Evolutionary conservation across 64 coral and sea anemone species (phyloP).

Genomic region (Pocillopora damicornis): DNA sequence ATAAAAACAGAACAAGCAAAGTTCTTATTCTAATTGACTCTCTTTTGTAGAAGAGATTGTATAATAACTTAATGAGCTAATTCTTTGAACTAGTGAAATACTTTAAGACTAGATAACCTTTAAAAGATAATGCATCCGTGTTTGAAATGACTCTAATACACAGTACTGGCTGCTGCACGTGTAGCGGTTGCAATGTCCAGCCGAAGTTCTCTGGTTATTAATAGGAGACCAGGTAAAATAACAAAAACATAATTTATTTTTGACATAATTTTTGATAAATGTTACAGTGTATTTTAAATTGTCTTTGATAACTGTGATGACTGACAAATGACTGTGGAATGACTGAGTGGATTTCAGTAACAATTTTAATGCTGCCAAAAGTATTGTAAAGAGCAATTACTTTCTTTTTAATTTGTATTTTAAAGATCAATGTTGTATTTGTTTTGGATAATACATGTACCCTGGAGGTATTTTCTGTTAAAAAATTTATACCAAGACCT

Average conservation of each 20-base stretch:
- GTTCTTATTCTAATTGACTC: too few species aligned
- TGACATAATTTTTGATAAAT: too few species aligned
- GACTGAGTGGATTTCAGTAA: too few species aligned
- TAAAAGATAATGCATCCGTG: conserved; percentile 2
- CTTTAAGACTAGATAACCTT: not conserved
- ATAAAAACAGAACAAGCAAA: too few species aligned
- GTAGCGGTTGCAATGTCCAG: conserved; percentile 13
- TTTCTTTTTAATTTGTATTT: not conserved
- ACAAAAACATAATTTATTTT: not conserved
- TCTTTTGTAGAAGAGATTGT: too few species aligned
- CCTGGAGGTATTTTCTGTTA: too few species aligned
- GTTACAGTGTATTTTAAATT: too few species aligned
- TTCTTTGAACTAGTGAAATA: not conserved
- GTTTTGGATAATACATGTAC: not conserved
- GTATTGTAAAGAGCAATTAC: not conserved
- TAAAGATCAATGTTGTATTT: not conserved
- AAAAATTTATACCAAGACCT: too few species aligned
- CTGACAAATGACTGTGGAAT: too few species aligned
- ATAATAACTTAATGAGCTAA: not conserved
- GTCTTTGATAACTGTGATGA: too few species aligned
- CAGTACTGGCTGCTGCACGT: conserved; percentile 14
- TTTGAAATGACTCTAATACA: conserved; percentile 20
- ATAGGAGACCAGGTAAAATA: conserved; percentile 33
- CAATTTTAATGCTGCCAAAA: too few species aligned
- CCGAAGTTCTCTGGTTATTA: conserved; percentile 1